Evolutionary conservation across 92 coral and sea anemone genomes (phyloP), one percentile per base, ranked within the genome.

Genomic region (Meandrina meandrites): DNA sequence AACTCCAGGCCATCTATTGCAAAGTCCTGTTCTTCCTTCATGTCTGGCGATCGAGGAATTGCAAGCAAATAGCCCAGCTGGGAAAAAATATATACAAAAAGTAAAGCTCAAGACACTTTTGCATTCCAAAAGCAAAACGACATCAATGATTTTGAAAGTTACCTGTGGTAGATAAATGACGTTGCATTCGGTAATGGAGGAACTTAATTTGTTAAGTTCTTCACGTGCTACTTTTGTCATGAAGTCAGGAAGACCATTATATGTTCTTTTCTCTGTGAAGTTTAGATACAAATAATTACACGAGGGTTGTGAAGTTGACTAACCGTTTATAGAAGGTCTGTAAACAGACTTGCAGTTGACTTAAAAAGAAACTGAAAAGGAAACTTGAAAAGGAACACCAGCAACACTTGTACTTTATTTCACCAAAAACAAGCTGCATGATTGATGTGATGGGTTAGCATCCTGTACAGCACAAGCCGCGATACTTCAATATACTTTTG

Each of bases 151-250:
- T 40, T 40, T 60, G 68, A 24, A 3, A 45, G 50, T 85, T 90
- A 95, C 99, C 98, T 97, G 99, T n/a, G 99, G 99, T 36, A 97
- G 86, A 73, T 97, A 97, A 53, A 97, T 89, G 53, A 97, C 98
- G 71, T 97, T 97, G 47, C 99, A 97, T 79, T 97, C 99, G 22
- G 95, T 92, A 57, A 97, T 93, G 57, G 98, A 93, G n/a, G 97
- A 90, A 50, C 90, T 93, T 30, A 97, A 88, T 74, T 94, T 97
- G 85, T 92, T 97, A 21, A 97, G 93, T 88, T 97, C 99, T 71
- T 97, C 98, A 28, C 96, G 96, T 6, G 99, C 99, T 50, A 97
- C 98, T 71, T 88, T 95, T 19, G 99, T 97, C 99, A 97, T 95
- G 87, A 97, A 94, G 85, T 97, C 99, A 19, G 99, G 99, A 31